A percentile compares a stretch with the other conserved stretches of the same genome.
Evolutionary conservation across 2,888 invertebrate species (phyloP).

Genomic region (Lutraria lutraria): DNA sequence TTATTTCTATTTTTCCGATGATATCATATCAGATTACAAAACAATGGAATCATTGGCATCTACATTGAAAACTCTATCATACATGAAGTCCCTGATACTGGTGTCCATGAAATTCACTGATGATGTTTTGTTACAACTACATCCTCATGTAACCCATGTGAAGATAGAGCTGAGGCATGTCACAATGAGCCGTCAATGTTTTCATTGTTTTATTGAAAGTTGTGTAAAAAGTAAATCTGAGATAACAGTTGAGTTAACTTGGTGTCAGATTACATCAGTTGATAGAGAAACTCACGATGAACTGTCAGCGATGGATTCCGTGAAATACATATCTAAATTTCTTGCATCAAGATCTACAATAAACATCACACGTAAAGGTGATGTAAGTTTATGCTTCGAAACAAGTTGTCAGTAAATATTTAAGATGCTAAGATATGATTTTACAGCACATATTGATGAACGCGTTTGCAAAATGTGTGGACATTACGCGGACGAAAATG

Average conservation of each 20-base stretch:
- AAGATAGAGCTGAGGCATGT: background rate
- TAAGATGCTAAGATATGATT: background rate
- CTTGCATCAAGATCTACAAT: background rate
- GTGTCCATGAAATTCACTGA: background rate
- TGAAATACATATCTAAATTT: no score
- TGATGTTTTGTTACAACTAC: background rate
- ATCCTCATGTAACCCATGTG: background rate
- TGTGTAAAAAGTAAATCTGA: background rate
- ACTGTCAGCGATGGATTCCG: background rate
- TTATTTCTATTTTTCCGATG: no score
- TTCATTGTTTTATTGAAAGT: no score
- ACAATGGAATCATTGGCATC: background rate
- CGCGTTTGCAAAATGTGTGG: no score
- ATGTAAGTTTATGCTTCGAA: background rate
- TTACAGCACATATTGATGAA: no score
- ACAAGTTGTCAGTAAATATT: background rate
- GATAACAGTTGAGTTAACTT: background rate
- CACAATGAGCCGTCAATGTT: background rate
- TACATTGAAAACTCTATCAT: background rate
- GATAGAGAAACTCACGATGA: background rate
- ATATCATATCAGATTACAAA: background rate
- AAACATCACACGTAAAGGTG: background rate
- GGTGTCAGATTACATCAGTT: background rate
- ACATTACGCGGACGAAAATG: no score
- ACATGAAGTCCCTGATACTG: background rate